A percentile compares a stretch with the other conserved stretches of the same genome.
Evolutionary conservation across 1,140 invertebrate species (phyloP).

Genomic region (Anthonomus grandis): DNA sequence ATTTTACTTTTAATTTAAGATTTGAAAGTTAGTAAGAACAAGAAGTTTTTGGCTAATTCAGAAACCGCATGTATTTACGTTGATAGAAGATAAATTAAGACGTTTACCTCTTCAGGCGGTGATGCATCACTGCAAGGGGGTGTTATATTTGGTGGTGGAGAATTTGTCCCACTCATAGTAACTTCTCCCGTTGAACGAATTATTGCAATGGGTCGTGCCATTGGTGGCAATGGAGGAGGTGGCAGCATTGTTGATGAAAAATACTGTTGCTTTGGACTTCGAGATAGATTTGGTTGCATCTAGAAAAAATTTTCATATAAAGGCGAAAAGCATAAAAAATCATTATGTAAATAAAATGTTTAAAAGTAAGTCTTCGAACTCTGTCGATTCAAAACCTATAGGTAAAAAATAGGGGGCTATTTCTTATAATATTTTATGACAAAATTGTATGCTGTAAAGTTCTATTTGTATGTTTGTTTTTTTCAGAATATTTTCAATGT

Average conservation of each 20-base stretch:
- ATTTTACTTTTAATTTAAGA: too few species aligned
- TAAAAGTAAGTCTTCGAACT: constrained; percentile 2
- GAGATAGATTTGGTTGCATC: constrained; percentile 47
- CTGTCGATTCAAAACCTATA: too few species aligned
- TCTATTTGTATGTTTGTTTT: neutral
- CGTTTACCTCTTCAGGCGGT: constrained; percentile 42
- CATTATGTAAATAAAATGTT: neutral
- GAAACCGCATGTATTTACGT: neutral
- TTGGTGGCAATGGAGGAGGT: constrained; percentile 92
- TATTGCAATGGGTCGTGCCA: constrained; percentile 93
- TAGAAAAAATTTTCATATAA: constrained; percentile 21
- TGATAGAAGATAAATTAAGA: neutral
- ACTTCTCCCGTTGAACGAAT: constrained; percentile 80
- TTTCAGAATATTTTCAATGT: too few species aligned
- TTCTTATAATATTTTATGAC: too few species aligned
- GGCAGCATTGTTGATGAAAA: constrained; percentile 88
- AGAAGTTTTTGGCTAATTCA: too few species aligned
- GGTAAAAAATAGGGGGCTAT: too few species aligned
- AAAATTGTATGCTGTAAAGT: too few species aligned
- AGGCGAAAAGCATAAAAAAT: neutral
- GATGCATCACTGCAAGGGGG: constrained; percentile 52
- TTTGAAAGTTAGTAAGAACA: too few species aligned
- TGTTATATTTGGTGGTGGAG: constrained; percentile 63
- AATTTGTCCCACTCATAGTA: constrained; percentile 53
- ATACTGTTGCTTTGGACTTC: constrained; percentile 75